Conservation (phyloP, 1,140 invertebrate genomes). For the Macrobrachium rosenbergii region DNA sequence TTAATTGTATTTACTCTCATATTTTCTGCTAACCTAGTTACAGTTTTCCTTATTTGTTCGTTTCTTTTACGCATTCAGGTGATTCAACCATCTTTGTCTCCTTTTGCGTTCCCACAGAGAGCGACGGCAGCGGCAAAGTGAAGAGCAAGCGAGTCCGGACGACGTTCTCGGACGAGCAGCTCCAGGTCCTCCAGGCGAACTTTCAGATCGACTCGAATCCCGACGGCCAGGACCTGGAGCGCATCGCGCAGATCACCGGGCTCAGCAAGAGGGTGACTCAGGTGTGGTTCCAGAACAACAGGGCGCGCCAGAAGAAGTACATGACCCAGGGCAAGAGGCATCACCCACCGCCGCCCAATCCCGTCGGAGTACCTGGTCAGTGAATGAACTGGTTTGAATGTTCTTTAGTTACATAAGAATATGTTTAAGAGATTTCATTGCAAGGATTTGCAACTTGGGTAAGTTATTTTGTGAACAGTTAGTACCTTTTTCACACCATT, state of each 20-base stretch:
- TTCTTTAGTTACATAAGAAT: background rate
- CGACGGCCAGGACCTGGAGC: constrained; percentile 97
- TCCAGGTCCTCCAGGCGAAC: constrained; percentile 96
- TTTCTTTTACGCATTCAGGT: background rate
- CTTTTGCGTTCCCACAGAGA: constrained; percentile 75
- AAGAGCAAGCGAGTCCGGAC: constrained; percentile 97
- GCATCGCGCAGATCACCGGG: constrained; percentile 96
- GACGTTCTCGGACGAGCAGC: constrained; percentile 98
- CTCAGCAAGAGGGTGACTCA: constrained; percentile 98
- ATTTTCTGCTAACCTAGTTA: too few relatives aligned
- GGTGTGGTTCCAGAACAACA: constrained; percentile 99
- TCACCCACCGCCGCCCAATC: constrained; percentile 26
- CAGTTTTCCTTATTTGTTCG: too few relatives aligned
- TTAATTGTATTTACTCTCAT: too few relatives aligned
- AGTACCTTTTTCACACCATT: too few relatives aligned
- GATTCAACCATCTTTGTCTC: background rate
- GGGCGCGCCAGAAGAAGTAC: constrained; percentile 89
- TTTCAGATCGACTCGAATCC: constrained; percentile 98
- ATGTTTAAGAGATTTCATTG: too few relatives aligned
- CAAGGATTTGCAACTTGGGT: too few relatives aligned
- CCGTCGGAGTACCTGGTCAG: constrained; percentile 5
- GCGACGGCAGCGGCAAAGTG: constrained; percentile 87
- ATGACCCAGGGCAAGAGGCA: constrained; percentile 57
- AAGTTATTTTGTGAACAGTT: too few relatives aligned
- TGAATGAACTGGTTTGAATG: background rate